These are phyloP conservation scores for Raphicerus campestris DNA, from an alignment of 2,113 vertebrate genomes.

Conservation along the genomic window DNA sequence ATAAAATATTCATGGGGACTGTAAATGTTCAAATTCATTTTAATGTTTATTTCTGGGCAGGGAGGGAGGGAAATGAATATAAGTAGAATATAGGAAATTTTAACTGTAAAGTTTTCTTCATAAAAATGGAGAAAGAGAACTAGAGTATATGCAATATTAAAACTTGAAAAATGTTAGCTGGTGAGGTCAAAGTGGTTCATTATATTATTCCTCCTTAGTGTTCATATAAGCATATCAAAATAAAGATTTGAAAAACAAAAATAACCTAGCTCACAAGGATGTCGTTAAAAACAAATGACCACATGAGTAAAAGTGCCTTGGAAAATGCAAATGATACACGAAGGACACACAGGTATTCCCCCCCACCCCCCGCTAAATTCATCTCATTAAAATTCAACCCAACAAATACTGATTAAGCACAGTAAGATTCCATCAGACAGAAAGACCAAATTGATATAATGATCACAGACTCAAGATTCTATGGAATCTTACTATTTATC, in stretches of 20 bases:
- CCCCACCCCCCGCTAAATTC: neutral
- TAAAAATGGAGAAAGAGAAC: neutral
- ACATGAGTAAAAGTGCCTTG: neutral
- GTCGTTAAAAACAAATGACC: neutral
- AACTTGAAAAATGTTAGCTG: neutral
- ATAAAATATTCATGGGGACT: neutral
- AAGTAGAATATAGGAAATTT: neutral
- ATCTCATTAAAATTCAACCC: neutral
- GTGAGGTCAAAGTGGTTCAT: neutral
- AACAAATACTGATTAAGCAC: neutral
- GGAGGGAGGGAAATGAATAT: neutral
- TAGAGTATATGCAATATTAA: neutral
- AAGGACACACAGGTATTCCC: neutral
- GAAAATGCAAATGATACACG: neutral
- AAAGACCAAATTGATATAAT: too few species aligned
- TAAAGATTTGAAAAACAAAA: neutral
- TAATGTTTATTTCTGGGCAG: neutral
- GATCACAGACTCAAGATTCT: neutral
- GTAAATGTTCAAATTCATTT: neutral
- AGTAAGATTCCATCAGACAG: neutral
- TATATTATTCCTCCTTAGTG: neutral
- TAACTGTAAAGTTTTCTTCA: neutral
- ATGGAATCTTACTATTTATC: neutral
- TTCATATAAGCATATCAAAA: neutral
- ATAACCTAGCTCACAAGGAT: neutral